phyloP scores from a whole-genome alignment of 2,113 vertebrate species.

The Brachyistius frenatus region DNA sequence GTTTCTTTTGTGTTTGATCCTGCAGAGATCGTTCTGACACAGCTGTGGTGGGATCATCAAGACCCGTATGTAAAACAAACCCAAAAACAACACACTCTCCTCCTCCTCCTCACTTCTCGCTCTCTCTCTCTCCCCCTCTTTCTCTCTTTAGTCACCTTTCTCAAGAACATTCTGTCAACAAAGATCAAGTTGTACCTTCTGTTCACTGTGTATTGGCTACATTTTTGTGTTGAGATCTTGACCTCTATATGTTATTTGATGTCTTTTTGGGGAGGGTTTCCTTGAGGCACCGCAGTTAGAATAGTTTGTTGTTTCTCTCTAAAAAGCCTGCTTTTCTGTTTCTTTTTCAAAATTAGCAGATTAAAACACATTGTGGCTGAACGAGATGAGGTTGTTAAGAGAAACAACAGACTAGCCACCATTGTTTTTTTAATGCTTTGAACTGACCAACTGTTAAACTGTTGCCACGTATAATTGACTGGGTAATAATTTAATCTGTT shows the following conservation, averaged over 20 bases:
- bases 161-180: constrained; percentile 75
- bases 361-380: constrained; percentile 43
- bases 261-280: constrained; percentile 59
- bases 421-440: constrained; percentile 63
- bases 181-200: constrained; percentile 70
- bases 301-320: constrained; percentile 67
- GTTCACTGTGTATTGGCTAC: constrained; percentile 77
- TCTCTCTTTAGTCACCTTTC: constrained; percentile 75
- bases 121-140: constrained; percentile 56
- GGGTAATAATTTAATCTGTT: constrained; percentile 60
- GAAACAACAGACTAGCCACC: constrained; percentile 63
- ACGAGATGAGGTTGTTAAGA: constrained; percentile 41
- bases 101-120: constrained; percentile 65
- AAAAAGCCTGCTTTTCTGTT: constrained; percentile 29
- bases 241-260: constrained; percentile 72
- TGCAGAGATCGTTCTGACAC: constrained; percentile 95
- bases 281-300: constrained; percentile 36
- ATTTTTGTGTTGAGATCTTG: constrained; percentile 72
- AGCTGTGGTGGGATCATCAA: constrained; percentile 95
- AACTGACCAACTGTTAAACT: constrained; percentile 67
- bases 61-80: constrained; percentile 99
- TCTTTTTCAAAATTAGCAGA: constrained; percentile 40
- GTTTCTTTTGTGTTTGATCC: constrained; percentile 53
- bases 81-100: constrained; percentile 76
- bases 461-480: constrained; percentile 56